Base-by-base conservation (phyloP, 23 tunicate species). In the Oikopleura albicans region DNA sequence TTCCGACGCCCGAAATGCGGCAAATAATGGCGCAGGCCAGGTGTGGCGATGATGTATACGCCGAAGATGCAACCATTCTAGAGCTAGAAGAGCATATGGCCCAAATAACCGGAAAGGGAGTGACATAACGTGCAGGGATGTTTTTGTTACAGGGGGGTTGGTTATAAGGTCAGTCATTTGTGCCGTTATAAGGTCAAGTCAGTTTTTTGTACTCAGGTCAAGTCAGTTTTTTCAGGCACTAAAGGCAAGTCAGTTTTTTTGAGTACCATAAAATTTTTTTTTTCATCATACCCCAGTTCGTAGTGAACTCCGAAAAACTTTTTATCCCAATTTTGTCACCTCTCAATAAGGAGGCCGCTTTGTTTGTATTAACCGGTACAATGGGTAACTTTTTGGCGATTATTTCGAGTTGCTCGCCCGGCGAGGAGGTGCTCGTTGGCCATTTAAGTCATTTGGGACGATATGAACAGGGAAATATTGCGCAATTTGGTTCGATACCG, bases 31-130 rank as follows among this genome's bases (percentile, higher is more conserved):
- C 37, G 4, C 4, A 31, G 79, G 79, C 79, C 79, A 16, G 4
- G 28, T 71, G 79, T 71, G 79, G 79, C 37, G 79, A 71, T 71
- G 79, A 71, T 71, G 79, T 27, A 12, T 71, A 71, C 79, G 31
- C 28, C 27, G 79, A 71, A 71, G 79, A 71, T 29, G 2, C 4
- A 2, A 71, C 33, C 4, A 71, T 71, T 71, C 27, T 16, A 2
- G 37, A 71, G 37, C 37, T 71, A 12, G 79, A 71, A 71, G 2
- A 16, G 27, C 79, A 29, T 29, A 16, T 71, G 27, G 79, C 79
- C 2, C 37, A 71, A 29, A 34, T 71, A 31, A 71, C 79, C 35
- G 79, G 79, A 16, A n/a, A n/a, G n/a, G n/a, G n/a, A n/a, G n/a
- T n/a, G n/a, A n/a, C n/a, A n/a, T n/a, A n/a, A n/a, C n/a, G n/a